These are phyloP conservation scores for Atherinomorus stipes DNA, from an alignment of 2,113 vertebrate species.

Conservation along the genomic window DNA sequence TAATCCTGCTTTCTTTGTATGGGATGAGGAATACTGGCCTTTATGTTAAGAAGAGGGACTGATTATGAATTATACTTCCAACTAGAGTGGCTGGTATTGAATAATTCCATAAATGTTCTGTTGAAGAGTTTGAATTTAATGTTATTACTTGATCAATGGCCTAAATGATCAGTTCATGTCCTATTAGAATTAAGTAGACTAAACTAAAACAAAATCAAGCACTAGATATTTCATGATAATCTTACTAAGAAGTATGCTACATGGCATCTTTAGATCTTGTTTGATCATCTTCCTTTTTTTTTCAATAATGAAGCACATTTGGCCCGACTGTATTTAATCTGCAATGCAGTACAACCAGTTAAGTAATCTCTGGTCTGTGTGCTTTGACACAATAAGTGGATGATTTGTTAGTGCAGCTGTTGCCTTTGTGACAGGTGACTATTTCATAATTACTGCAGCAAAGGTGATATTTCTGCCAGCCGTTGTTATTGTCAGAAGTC, in stretches of 20 bases:
- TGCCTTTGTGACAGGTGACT: background rate
- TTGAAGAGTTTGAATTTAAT: no score
- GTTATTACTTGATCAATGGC: no score
- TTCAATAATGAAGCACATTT: background rate
- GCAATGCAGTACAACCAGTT: background rate
- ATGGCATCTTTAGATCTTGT: background rate
- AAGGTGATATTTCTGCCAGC: conserved; percentile 21
- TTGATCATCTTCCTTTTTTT: background rate
- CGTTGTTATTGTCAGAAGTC: conserved; percentile 12
- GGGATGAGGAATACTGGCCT: no score
- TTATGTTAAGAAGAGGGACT: no score
- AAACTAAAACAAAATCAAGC: no score
- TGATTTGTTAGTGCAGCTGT: conserved; percentile 40
- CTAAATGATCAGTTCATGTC: no score
- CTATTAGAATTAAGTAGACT: background rate
- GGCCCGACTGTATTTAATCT: no score
- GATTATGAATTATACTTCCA: no score
- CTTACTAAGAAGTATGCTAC: background rate
- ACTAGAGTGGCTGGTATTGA: no score
- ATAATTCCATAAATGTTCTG: no score
- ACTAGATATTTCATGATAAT: background rate
- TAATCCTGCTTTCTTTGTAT: no score
- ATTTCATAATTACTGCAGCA: conserved; percentile 46
- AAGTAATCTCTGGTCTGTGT: conserved; percentile 1
- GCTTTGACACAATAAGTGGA: conserved; percentile 33